Base-by-base conservation (phyloP, 2,888 invertebrate species). In the Emmelina monodactyla region DNA sequence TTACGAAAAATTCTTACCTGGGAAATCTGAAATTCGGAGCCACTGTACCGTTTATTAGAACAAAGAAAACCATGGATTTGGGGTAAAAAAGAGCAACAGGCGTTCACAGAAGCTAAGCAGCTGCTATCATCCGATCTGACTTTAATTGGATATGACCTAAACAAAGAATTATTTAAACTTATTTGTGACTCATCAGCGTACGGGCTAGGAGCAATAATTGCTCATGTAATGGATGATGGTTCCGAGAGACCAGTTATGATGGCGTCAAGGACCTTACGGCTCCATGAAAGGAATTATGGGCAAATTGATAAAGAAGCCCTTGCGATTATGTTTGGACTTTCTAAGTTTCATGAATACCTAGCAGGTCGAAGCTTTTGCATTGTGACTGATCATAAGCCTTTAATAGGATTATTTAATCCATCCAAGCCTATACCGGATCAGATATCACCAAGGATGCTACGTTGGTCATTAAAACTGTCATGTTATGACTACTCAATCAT, bases 1-100 rank as follows among this genome's bases (percentile, higher is more conserved):
- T 29, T 49, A 49, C 33, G 45, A 49, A 28, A 39, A 44, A 16
- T 47, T 47, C 35, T 31, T 48, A 6, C 45, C 42, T n/a, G 39
- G 43, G 10, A 45, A 47, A 30, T 40, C 47, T 6, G 41, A 44
- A 2, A 10, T 46, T 3, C 22, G 46, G 5, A 43, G 46, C 34
- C 48, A 42, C 10, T 33, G 45, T 12, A 43, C 46, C 31, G 30
- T 40, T 22, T 31, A 44, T 32, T 44, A 19, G 44, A 42, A 11
- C 14, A 13, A 12, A 36, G 30, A 10, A 19, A 16, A 31, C 12
- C 15, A 5, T 51, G 42, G 42, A 30, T 7, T 11, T 51, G 46
- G 44, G 22, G 16, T 1, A 28, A 41, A 12, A 13, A 4, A 2
- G 37, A 44, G 28, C 40, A 47, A 10, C 16, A 5, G 2, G 28